phyloP scores from a whole-genome alignment of 2,888 invertebrate genomes.

The Calliphora vomitoria region DNA sequence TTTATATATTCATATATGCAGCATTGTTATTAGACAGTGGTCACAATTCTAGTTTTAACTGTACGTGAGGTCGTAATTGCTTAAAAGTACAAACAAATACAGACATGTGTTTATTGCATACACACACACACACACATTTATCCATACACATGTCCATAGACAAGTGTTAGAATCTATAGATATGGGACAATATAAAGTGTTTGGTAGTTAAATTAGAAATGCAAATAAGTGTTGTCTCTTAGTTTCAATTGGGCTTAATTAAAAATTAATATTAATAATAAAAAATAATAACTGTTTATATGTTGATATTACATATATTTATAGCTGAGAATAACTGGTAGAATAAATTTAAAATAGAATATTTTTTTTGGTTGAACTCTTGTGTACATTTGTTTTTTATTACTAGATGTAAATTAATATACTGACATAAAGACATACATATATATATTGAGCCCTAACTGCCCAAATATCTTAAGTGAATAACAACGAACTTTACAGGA shows the following conservation, averaged over 20 bases:
- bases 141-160: neutral
- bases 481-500: no score
- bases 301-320: neutral
- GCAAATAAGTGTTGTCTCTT: neutral
- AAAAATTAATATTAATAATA: neutral
- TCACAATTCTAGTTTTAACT: neutral
- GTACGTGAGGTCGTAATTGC: conserved; percentile 25
- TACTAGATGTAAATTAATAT: no score
- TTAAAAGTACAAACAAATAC: conserved; percentile 13
- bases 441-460: no score
- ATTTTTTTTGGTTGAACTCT: neutral
- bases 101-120: conserved; percentile 5
- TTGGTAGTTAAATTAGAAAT: neutral
- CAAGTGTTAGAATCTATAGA: neutral
- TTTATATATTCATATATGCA: neutral
- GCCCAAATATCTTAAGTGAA: no score
- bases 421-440: no score
- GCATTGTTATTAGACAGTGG: conserved; percentile 20
- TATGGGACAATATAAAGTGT: neutral
- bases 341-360: neutral
- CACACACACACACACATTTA: neutral
- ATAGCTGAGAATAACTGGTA: neutral
- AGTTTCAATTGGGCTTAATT: neutral
- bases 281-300: neutral
- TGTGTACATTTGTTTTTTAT: no score